Evolutionary conservation across 2,797 vertebrate genomes (phyloP).

Genomic region (Nyctalus aviator): DNA sequence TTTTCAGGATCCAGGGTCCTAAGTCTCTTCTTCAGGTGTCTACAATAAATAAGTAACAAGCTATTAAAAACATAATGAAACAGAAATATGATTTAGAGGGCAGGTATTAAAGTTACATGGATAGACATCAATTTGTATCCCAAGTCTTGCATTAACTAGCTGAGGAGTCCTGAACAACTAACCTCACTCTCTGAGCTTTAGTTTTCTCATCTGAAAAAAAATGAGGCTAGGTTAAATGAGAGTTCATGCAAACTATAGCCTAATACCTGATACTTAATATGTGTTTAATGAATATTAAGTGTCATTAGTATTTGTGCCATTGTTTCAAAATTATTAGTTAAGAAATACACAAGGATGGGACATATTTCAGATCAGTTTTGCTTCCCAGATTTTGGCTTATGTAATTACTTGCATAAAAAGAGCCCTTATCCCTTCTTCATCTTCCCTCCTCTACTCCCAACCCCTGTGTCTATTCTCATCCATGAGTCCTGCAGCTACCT

Average conservation of each 20-base stretch:
- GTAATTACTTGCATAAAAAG: not conserved
- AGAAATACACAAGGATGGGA: not conserved
- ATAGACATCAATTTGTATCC: not conserved
- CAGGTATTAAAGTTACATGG: not conserved
- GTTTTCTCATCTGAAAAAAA: slow-evolving; percentile 20
- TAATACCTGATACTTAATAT: not conserved
- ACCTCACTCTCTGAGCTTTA: not conserved
- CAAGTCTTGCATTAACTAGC: not conserved
- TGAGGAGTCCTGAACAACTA: not conserved
- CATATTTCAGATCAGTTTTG: not conserved
- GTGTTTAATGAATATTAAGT: not conserved
- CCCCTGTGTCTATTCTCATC: fast-evolving
- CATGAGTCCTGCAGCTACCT: not conserved
- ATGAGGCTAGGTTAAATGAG: not conserved
- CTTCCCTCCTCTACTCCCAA: not conserved
- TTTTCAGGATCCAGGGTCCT: not conserved
- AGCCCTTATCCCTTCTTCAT: not conserved
- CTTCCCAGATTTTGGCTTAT: not conserved
- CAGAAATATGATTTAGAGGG: not conserved
- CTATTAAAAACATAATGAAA: not conserved
- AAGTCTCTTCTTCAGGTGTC: not conserved
- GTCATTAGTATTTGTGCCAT: not conserved
- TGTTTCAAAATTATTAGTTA: slow-evolving; percentile 30
- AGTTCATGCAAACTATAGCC: not conserved
- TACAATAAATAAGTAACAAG: not conserved